Base-by-base conservation (phyloP, 2,797 vertebrate genomes). In the Lophius americanus region DNA sequence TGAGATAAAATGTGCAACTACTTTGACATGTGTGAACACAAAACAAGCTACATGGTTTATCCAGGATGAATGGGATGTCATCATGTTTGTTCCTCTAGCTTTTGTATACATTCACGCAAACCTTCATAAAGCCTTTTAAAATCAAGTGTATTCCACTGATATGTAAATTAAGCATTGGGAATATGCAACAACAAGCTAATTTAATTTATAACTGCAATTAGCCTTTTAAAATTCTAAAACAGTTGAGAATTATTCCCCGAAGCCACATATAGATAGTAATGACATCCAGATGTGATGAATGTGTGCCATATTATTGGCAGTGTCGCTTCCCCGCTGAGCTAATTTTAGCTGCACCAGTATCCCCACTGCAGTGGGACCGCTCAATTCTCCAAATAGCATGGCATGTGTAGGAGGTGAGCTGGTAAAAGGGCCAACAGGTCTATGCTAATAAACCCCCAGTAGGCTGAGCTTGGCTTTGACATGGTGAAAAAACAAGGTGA, bases 361-460 rank as follows among this genome's bases (percentile, higher is more conserved):
- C 70, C 58, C 70, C 63, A n/a, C 51, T 63, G 79, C 79, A 64
- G 76, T 12, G 38, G 73, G 59, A 57, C 61, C 4, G 54, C 76
- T 83, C 58, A 51, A 52, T 78, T 57, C 82, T 84, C 83, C 56
- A 32, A 69, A 6, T 75, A 77, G 71, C 57, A 38, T 53, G 69
- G 35, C 75, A 36, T 70, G 76, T 86, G 74, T 70, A 63, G 51
- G 60, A 50, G 79, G 85, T 83, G 66, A 82, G 75, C 62, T 4
- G 69, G 69, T 49, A 69, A 77, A 82, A 60, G 63, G 3, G 60
- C 61, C 90, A 88, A 88, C 89, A 85, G 50, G 79, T 84, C 58
- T 0, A 43, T 69, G 63, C 83, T 87, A 88, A 91, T 92, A 81
- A 81, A 85, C 78, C 91, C 91, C 86, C 90, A 0, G 61, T 33